Percentiles rank a stretch among this genome's conserved stretches.
phyloP scores from a whole-genome alignment of 2,113 vertebrate genomes.

The Phalacrocorax aristotelis region DNA sequence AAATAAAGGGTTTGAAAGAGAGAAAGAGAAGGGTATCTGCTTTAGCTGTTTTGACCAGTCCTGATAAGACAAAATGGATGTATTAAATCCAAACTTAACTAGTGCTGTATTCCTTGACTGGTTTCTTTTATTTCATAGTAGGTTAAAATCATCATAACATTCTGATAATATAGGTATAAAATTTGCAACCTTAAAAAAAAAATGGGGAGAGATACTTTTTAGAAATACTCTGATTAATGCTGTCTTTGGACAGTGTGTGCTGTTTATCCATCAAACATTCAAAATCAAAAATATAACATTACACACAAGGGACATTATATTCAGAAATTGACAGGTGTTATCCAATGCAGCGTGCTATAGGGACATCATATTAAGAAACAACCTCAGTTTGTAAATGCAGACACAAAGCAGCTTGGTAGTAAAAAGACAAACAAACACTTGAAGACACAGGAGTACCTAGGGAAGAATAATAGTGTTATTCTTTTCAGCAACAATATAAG shows the following conservation, averaged over 20 bases:
- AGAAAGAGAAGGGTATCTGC: neutral
- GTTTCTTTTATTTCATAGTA: neutral
- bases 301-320: neutral
- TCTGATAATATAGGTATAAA: neutral
- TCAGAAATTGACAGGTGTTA: neutral
- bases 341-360: neutral
- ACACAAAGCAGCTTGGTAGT: neutral
- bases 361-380: neutral
- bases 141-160: neutral
- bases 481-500: neutral
- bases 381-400: neutral
- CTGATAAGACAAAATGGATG: neutral
- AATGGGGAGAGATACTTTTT: fast-evolving
- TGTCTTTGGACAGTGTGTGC: neutral
- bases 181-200: neutral
- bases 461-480: neutral
- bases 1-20: neutral
- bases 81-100: neutral
- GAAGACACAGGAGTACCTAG: neutral
- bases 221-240: neutral
- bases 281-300: neutral
- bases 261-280: neutral
- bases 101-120: neutral
- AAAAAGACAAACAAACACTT: neutral
- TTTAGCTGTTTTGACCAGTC: neutral